These are phyloP conservation scores for Patella ulyssiponensis DNA, from an alignment of 2,888 invertebrate species.

Conservation along the genomic window DNA sequence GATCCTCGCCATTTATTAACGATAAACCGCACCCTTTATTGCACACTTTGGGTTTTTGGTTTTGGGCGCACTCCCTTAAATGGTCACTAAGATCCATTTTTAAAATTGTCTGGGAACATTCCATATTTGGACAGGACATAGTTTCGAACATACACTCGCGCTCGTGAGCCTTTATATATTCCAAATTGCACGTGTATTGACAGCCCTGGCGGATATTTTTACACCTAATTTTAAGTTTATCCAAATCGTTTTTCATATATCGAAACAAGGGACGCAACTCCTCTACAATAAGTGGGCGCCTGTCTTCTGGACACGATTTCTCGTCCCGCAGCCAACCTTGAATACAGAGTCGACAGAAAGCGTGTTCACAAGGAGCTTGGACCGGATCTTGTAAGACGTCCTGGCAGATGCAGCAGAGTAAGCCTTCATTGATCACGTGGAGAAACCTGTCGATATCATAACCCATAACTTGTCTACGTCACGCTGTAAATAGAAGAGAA, in stretches of 20 bases:
- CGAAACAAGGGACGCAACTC: conserved; percentile 54
- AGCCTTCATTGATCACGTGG: conserved; percentile 53
- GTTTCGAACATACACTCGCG: conserved; percentile 45
- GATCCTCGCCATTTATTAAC: conserved; percentile 44
- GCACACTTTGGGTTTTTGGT: conserved; percentile 48
- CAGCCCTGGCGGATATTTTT: conserved; percentile 51
- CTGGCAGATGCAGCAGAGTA: conserved; percentile 63
- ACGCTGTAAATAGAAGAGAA: neutral
- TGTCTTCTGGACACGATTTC: conserved; percentile 62
- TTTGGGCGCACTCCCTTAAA: conserved; percentile 24
- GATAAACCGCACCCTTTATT: conserved; percentile 58
- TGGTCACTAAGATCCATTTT: conserved; percentile 48
- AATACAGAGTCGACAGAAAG: conserved; percentile 62
- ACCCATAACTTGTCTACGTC: conserved; percentile 47
- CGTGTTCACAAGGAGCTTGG: conserved; percentile 66
- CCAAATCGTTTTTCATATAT: conserved; percentile 60
- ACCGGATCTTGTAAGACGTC: conserved; percentile 63
- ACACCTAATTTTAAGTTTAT: conserved; percentile 54
- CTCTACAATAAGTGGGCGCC: conserved; percentile 44
- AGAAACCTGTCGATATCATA: conserved; percentile 60
- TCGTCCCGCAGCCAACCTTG: conserved; percentile 62
- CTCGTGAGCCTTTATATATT: conserved; percentile 51
- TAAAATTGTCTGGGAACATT: conserved; percentile 43
- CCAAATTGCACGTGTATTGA: conserved; percentile 46
- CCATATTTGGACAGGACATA: conserved; percentile 53